Evolutionary conservation across 2,888 invertebrate species (phyloP), one percentile per base, ranked within the genome.

Genomic region (Caenorhabditis becei): DNA sequence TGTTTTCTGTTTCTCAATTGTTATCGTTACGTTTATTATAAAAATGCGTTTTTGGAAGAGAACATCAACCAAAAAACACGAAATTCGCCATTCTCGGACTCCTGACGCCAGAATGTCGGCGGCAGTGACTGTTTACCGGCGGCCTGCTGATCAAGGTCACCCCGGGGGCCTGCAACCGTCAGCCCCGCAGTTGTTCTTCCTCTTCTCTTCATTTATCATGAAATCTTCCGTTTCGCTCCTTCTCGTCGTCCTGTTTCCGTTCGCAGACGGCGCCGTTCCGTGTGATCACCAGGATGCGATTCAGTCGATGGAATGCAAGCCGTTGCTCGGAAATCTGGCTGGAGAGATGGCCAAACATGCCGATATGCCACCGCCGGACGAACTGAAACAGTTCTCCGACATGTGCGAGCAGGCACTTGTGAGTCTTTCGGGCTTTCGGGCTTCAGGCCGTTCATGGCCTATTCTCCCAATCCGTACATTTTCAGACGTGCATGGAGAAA

Each of bases 231-330:
- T 24, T 23, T 1, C 37, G 35, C 51, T 59, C 24, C 10, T 61
- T 47, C 20, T 74, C 24, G 16, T 58, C 26, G 28, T 41, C 62
- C 16, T 37, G 5, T 2, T 20, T 4, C 20, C 47, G 0, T n/a
- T 35, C 14, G 8, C 35, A 18, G 28, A 51, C 11, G 56, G 56
- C 32, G 18, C 59, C 11, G 59, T 66, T 63, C 74, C 74, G 2
- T 74, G 74, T 41, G 65, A 74, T 41, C 74, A 74, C 65, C 20
- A 47, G 49, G 74, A 74, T 74, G 74, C 58, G 18, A 24, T 74
- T n/a, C 58, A 59, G 49, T 74, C 74, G n/a, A 66, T 65, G n/a
- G 59, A 66, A 59, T 74, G 74, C 53, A 74, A 74, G 37, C 74
- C 74, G 4, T 56, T 65, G 3, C 59, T 74, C 14, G 65, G 65